Conservation (phyloP, 2,888 invertebrate species). For the Nemapogon koenigi region DNA sequence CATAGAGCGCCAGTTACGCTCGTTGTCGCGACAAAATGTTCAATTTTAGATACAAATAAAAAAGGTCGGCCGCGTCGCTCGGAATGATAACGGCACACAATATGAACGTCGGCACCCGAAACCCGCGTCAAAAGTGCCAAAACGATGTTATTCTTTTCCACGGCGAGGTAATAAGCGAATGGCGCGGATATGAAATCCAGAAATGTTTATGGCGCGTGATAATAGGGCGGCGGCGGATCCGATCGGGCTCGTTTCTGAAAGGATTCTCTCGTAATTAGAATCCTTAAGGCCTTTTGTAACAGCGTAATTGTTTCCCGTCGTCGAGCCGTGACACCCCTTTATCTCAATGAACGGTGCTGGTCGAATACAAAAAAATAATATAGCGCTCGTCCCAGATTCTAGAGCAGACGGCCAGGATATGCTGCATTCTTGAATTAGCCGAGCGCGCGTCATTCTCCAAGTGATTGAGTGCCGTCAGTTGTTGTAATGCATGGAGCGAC, state of each 20-base stretch:
- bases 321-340: slow-evolving; percentile 41
- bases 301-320: slow-evolving; percentile 54
- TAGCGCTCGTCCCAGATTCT: too few relatives aligned
- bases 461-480: slow-evolving; percentile 49
- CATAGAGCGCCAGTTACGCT: slow-evolving; percentile 43
- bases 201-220: slow-evolving; percentile 58
- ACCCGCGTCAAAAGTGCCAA: slow-evolving; percentile 61
- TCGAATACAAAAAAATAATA: slow-evolving; percentile 42
- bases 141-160: slow-evolving; percentile 62
- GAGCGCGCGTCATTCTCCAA: slow-evolving; percentile 20
- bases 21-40: slow-evolving; percentile 63
- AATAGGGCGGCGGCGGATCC: slow-evolving; percentile 50
- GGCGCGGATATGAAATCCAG: slow-evolving; percentile 59
- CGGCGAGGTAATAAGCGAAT: slow-evolving; percentile 56
- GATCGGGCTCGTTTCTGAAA: slow-evolving; percentile 50
- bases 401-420: too few relatives aligned
- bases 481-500: slow-evolving; percentile 23
- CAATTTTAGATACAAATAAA: slow-evolving; percentile 66
- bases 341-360: slow-evolving; percentile 46
- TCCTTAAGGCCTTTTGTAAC: slow-evolving; percentile 53
- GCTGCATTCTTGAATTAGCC: too few relatives aligned
- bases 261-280: slow-evolving; percentile 50
- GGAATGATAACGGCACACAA: slow-evolving; percentile 63
- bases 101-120: slow-evolving; percentile 61
- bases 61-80: slow-evolving; percentile 60